Base-by-base conservation (phyloP, 2,797 vertebrate genomes). In the Lagodon rhomboides region DNA sequence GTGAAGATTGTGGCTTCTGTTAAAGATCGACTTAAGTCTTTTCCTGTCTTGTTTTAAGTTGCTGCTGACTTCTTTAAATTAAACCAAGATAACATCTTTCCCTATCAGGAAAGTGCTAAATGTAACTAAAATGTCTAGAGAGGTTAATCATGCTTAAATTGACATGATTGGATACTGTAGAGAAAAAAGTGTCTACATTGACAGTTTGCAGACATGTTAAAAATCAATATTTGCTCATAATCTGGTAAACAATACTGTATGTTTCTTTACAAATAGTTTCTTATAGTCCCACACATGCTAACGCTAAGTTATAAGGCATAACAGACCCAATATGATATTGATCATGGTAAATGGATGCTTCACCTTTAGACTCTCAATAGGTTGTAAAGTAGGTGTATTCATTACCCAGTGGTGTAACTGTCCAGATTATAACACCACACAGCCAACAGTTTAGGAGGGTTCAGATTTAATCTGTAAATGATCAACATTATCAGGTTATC, bases 401-500 rank as follows among this genome's bases (percentile, higher is more conserved):
- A 7, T 23, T 34, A 47, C n/a, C 1, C 30, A 16, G 44, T 20
- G 51, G 44, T 72, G 25, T 30, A 12, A 53, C 22, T 18, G 27
- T 79, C 47, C 41, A 50, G 20, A 67, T 59, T 58, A 62, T 18
- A 22, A 65, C 18, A 73, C 60, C 25, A 18, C 34, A 34, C 1
- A 25, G 1, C 27, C n/a, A 34, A 34, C 30, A 7, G 30, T 34
- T 34, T 34, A 34, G 30, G 30, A 34, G 30, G 30, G 63, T 46
- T 77, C 25, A 27, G 66, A 63, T 68, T 67, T 53, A 1, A 83
- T 63, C 56, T 60, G 22, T 55, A 55, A 60, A 43, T 51, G 13
- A 55, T 59, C 69, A 64, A 66, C 46, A 67, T 73, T 75, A 61
- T 4, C 5, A 58, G 72, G 54, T 78, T 80, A 53, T 77, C 47